A percentile compares a stretch with the other conserved stretches of the same genome.
These are phyloP conservation scores for Zoanthus gigantus DNA, from an alignment of 92 coral and sea anemone species.

Conservation along the genomic window DNA sequence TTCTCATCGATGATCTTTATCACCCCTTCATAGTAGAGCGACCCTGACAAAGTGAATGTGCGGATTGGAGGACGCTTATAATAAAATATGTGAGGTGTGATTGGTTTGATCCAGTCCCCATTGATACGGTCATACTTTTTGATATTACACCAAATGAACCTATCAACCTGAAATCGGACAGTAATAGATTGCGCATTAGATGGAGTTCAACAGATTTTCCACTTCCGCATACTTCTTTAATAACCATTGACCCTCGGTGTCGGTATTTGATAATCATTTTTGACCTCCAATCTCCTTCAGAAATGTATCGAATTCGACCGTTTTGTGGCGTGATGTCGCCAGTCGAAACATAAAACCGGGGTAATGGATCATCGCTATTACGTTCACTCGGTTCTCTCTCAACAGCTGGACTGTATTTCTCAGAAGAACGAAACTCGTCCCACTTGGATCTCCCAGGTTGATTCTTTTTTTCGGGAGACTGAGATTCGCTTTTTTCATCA, in stretches of 20 bases:
- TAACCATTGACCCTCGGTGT: no score
- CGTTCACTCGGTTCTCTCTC: not conserved
- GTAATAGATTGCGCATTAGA: conserved; percentile 41
- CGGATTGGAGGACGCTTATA: conserved; percentile 63
- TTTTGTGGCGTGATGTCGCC: not conserved
- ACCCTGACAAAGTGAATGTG: conserved; percentile 65
- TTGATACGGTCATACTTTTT: conserved; percentile 66
- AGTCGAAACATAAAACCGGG: not conserved
- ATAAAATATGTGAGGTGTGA: conserved; percentile 53
- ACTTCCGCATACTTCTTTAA: no score
- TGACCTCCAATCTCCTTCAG: conserved; percentile 52
- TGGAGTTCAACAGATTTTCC: conserved; percentile 32
- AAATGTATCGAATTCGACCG: conserved; percentile 48
- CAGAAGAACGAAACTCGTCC: not conserved
- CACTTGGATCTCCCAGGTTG: not conserved
- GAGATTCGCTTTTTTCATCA: not conserved
- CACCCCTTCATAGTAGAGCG: conserved; percentile 55
- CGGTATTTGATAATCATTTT: conserved; percentile 24
- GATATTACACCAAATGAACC: conserved; percentile 64
- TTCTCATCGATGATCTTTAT: conserved; percentile 60
- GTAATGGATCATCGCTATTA: conserved; percentile 25
- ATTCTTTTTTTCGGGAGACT: not conserved
- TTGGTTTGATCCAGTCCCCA: conserved; percentile 47
- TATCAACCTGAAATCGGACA: conserved; percentile 53
- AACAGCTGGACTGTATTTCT: not conserved